These are phyloP conservation scores for Hydra vulgaris DNA, from an alignment of 30 jellyfish, hydroid and myxozoan species.

Conservation along the genomic window DNA sequence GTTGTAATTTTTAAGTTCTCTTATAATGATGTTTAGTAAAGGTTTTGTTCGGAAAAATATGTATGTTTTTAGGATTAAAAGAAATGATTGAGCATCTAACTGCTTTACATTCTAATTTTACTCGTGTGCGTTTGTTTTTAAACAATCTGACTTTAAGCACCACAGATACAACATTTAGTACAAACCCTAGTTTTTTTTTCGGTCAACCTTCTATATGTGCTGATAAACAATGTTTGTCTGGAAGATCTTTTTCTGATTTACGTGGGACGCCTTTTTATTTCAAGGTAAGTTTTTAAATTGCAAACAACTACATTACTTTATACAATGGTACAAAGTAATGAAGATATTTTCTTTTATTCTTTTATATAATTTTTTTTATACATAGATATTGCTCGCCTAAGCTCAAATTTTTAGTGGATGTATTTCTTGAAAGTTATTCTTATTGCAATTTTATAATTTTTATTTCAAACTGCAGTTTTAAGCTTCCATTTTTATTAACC, in stretches of 20 bases:
- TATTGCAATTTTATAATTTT: no score
- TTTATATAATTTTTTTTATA: no score
- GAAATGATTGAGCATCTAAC: background rate
- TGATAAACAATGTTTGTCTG: constrained; percentile 43
- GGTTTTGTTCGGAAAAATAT: no score
- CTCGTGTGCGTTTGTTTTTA: constrained; percentile 35
- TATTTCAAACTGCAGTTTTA: no score
- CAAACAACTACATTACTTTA: background rate
- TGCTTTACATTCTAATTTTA: constrained; percentile 1
- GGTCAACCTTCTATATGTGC: constrained; percentile 77
- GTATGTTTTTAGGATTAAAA: background rate
- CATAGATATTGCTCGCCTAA: no score
- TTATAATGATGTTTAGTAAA: no score
- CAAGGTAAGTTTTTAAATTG: constrained; percentile 28
- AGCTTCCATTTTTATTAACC: no score
- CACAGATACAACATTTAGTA: constrained; percentile 64
- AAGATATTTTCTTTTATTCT: no score
- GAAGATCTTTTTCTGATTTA: constrained; percentile 60
- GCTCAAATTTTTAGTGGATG: no score
- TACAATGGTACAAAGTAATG: background rate
- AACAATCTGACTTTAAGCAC: constrained; percentile 42
- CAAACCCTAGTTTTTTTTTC: constrained; percentile 21
- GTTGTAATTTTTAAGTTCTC: no score
- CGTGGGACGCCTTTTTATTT: constrained; percentile 90
- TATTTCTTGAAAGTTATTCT: no score